These are phyloP conservation scores for Platichthys stellatus DNA, from an alignment of 2,113 vertebrate species.

Conservation along the genomic window DNA sequence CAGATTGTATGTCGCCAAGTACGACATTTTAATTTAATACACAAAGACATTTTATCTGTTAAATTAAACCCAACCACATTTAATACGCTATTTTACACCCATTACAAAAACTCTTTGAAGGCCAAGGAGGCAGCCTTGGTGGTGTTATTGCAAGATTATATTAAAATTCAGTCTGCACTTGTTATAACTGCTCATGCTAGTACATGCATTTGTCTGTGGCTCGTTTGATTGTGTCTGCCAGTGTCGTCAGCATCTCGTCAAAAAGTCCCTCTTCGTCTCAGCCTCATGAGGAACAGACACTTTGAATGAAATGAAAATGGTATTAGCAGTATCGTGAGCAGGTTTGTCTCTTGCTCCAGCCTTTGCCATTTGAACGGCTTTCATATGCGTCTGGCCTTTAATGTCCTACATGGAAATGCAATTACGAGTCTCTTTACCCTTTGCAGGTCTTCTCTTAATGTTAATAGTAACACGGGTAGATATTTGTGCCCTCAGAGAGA, in stretches of 20 bases:
- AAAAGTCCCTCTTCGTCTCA: not conserved
- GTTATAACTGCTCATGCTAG: not conserved
- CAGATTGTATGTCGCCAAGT: not conserved
- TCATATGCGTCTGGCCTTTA: constrained; percentile 72
- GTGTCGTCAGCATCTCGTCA: constrained; percentile 1
- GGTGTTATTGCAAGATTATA: not conserved
- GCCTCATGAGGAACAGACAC: constrained; percentile 49
- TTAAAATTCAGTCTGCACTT: not conserved
- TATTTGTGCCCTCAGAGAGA: constrained; percentile 23
- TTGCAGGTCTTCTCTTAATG: constrained; percentile 62
- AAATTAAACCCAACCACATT: constrained; percentile 25
- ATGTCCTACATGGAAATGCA: constrained; percentile 57
- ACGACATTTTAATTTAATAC: not conserved
- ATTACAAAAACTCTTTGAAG: constrained; percentile 15
- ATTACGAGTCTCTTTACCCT: constrained; percentile 69
- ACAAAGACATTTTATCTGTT: not conserved
- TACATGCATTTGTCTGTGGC: not conserved
- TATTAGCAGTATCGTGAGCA: constrained; percentile 53
- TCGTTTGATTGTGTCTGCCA: not conserved
- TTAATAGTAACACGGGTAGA: constrained; percentile 65
- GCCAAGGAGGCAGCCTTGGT: not conserved
- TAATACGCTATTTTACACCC: not conserved
- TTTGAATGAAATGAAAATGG: constrained; percentile 59
- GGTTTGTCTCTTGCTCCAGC: constrained; percentile 37
- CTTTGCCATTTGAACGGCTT: constrained; percentile 59